Evolutionary conservation across 2,797 vertebrate genomes (phyloP).

Genomic region (Myotis pilosus): DNA sequence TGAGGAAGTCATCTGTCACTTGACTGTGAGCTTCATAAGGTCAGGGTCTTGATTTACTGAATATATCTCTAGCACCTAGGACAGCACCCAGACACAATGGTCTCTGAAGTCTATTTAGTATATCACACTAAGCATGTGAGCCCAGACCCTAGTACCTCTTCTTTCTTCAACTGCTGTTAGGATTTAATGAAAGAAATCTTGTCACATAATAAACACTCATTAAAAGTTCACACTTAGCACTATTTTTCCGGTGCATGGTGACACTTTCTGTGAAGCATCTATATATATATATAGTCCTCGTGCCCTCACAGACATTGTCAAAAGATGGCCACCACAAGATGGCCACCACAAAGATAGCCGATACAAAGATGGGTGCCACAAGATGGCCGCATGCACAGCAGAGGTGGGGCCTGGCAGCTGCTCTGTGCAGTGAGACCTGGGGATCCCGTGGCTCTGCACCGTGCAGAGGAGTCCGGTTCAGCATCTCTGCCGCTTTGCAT

Average conservation of each 20-base stretch:
- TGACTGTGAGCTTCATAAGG: background rate
- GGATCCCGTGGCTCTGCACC: rapidly evolving
- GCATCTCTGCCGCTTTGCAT: no score
- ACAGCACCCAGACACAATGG: background rate
- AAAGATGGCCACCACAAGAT: no score
- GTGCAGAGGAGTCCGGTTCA: no score
- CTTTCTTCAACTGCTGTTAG: background rate
- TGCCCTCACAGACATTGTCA: no score
- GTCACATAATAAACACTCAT: background rate
- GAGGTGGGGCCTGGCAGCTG: no score
- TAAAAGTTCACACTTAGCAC: background rate
- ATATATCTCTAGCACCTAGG: background rate
- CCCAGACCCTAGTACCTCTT: background rate
- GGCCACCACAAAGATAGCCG: no score
- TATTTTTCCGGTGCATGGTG: background rate
- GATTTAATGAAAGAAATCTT: background rate
- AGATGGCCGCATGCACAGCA: no score
- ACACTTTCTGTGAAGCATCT: background rate
- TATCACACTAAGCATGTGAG: background rate
- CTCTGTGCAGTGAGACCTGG: rapidly evolving
- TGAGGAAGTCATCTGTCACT: background rate
- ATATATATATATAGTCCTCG: no score
- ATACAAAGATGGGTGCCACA: no score
- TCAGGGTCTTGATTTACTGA: background rate
- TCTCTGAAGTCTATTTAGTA: background rate